Evolutionary conservation across 2,888 invertebrate genomes (phyloP).

Genomic region (Epicampocera succincta): DNA sequence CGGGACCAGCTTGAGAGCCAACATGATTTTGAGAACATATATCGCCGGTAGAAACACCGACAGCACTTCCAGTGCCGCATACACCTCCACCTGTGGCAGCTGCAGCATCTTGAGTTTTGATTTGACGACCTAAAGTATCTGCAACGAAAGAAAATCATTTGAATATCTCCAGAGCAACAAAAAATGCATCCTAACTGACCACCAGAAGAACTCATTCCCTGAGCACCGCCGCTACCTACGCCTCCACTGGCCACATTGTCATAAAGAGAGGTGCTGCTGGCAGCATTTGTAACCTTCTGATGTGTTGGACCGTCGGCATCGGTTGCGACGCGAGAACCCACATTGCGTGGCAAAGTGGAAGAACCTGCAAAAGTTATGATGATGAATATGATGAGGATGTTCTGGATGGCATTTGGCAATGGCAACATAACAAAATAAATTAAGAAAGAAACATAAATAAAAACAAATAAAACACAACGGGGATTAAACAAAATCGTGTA

Average conservation of each 20-base stretch:
- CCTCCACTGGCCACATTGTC: constrained; percentile 87
- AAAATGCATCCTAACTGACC: constrained; percentile 26
- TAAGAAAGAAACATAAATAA: constrained; percentile 16
- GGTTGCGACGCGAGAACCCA: constrained; percentile 78
- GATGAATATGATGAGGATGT: constrained; percentile 75
- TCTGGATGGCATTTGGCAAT: constrained; percentile 68
- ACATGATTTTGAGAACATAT: constrained; percentile 87
- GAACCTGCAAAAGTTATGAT: constrained; percentile 84
- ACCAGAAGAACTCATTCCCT: constrained; percentile 60
- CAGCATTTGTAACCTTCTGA: constrained; percentile 89
- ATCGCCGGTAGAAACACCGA: constrained; percentile 81
- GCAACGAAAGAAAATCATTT: neutral
- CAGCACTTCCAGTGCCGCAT: constrained; percentile 72
- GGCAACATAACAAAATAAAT: constrained; percentile 28
- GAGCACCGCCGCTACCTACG: constrained; percentile 43
- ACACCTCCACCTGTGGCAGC: constrained; percentile 85
- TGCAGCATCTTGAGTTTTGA: constrained; percentile 87
- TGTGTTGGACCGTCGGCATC: constrained; percentile 81
- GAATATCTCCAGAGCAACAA: too few species aligned
- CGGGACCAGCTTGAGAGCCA: constrained; percentile 83
- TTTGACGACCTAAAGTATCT: constrained; percentile 84
- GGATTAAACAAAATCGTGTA: neutral
- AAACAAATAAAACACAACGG: constrained; percentile 9
- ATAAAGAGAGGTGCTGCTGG: constrained; percentile 93
- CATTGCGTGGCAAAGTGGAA: constrained; percentile 89